Evolutionary conservation across 23 tunicate species (phyloP), one percentile per base, ranked within the genome.

Genomic region (Diplosoma virens): DNA sequence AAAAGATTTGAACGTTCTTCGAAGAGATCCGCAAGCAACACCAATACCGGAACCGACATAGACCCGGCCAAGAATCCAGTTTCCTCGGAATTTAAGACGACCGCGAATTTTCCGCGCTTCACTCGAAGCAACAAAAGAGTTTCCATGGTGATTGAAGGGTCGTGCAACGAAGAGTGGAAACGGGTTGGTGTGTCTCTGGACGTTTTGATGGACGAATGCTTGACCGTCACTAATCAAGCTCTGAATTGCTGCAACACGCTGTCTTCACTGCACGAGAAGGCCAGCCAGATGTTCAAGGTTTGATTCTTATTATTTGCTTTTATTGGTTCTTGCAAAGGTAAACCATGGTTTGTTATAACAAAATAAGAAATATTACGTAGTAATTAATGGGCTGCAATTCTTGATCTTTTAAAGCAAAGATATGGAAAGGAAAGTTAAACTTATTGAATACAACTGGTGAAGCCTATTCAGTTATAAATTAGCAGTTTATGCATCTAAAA

Each of bases 101-200:
- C 81, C 18, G 74, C 87, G 1, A 58, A 82, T 31, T 25, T 75
- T 0, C 75, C 87, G 32, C 87, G 75, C 29, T 32, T 81, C 3
- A 3, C 78, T 3, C 69, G 68, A 25, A 61, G 66, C 18, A 67
- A 89, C 17, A 48, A 46, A 4, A 41, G 84, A 28, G 48, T 81
- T 35, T 25, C 37, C 59, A 36, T 89, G 41, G 84, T 82, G 27
- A 34, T 81, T 32, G 37, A 61, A 22, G 80, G 80, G 1, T 26
- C 83, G 20, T 29, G 74, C 7, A 61, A 53, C 30, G 96, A 89
- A 2, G 23, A 75, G 25, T 89, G 96, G 96, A 71, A 70, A 25
- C 82, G 78, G 52, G 78, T 79, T 1, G 59, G 61, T 2, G 20
- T 86, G 1, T 77, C 81, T 2, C 77, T 89, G 73, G 82, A 89